Evolutionary conservation across 2,888 invertebrate species (phyloP), one percentile per base, ranked within the genome.

Genomic region (Anodontia alba): DNA sequence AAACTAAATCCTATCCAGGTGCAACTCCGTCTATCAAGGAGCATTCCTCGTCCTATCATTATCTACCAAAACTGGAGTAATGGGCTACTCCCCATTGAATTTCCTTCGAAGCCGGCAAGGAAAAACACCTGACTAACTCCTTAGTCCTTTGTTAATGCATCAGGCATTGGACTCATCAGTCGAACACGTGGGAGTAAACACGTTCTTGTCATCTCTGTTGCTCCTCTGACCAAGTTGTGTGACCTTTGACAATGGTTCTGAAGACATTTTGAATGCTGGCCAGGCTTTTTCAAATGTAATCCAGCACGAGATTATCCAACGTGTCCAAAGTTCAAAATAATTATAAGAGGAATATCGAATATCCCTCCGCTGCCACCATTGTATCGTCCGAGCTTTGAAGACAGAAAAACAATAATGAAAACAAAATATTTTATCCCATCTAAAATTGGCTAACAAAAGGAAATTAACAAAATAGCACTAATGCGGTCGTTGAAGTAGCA

Each of bases 241-340:
- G 33, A 15, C 62, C 29, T 29, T 26, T 62, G 20, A 10, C 62
- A 62, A 31, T 10, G 2, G 1, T 33, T 62, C 33, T 23, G 62
- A 62, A 62, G 62, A 62, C 31, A 62, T 62, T 62, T 62, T 62
- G 17, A 62, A 17, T 33, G n/a, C n/a, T 62, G 31, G 62, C 62
- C 62, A 62, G 20, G 33, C 33, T 62, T 62, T 62, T 17, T 33
- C 33, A 29, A 31, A 62, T 33, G 31, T 33, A 33, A 33, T 23
- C 8, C 33, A 33, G n/a, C 62, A 17, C 31, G 33, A 62, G 31
- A 62, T 17, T 62, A 62, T 33, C 17, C 31, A 33, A 33, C n/a
- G 26, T 62, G 20, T 62, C 62, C 62, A 62, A 29, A 62, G 62
- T 33, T 33, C 62, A 62, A 8, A 54, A 54, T 3, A 62, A 33